A percentile compares a stretch with the other conserved stretches of the same genome.
phyloP scores from a whole-genome alignment of 2,113 vertebrate genomes.

The Odontesthes bonariensis region DNA sequence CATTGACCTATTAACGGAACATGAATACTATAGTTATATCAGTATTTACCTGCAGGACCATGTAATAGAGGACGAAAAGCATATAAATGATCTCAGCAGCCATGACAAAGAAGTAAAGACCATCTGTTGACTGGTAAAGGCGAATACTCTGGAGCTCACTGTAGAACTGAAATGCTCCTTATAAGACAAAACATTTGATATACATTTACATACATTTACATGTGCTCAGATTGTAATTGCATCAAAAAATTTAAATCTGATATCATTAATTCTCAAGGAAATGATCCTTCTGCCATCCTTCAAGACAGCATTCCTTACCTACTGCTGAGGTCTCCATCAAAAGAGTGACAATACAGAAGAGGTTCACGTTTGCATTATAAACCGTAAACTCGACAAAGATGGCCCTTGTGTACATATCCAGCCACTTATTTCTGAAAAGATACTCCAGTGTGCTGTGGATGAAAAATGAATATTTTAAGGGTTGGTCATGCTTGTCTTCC shows the following conservation, averaged over 20 bases:
- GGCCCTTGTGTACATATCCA: slow-evolving; percentile 88
- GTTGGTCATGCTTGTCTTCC: no score
- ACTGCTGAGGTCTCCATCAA: slow-evolving; percentile 88
- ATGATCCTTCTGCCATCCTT: background rate
- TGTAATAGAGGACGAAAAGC: slow-evolving; percentile 92
- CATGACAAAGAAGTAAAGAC: slow-evolving; percentile 88
- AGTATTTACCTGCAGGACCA: slow-evolving; percentile 88
- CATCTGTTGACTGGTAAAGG: slow-evolving; percentile 86
- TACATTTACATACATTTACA: background rate
- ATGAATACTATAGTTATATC: background rate
- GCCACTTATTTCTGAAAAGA: slow-evolving; percentile 87
- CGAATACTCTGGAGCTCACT: slow-evolving; percentile 85
- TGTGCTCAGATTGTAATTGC: background rate
- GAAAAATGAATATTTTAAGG: background rate
- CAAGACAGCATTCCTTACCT: slow-evolving; percentile 77
- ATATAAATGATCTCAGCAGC: slow-evolving; percentile 88
- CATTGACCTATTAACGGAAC: no score
- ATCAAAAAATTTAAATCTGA: fast-evolving
- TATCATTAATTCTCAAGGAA: no score
- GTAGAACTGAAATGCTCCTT: slow-evolving; percentile 88
- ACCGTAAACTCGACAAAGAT: slow-evolving; percentile 93
- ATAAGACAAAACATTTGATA: background rate
- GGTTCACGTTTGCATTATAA: slow-evolving; percentile 94
- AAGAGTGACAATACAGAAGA: slow-evolving; percentile 90
- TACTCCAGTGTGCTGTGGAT: slow-evolving; percentile 85